Evolutionary conservation across 1,140 invertebrate species (phyloP).

Genomic region (Drosophila ficusphila): DNA sequence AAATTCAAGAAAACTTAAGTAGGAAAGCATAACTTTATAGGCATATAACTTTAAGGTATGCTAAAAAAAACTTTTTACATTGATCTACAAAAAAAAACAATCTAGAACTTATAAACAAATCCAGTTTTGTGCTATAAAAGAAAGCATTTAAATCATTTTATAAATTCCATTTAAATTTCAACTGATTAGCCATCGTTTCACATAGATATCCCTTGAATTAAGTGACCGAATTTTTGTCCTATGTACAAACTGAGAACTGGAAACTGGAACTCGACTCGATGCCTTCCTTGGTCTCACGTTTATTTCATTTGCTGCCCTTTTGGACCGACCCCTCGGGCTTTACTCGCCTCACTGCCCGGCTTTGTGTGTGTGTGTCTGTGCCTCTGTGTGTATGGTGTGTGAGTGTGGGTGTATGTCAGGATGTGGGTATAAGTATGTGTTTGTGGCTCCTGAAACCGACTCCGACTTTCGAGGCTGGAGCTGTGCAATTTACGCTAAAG

Average conservation of each 20-base stretch:
- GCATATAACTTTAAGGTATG: too few relatives aligned
- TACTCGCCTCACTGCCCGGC: constrained; percentile 59
- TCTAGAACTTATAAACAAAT: too few relatives aligned
- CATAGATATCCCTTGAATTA: too few relatives aligned
- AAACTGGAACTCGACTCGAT: constrained; percentile 38
- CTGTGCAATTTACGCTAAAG: constrained; percentile 77
- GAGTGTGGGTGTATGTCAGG: constrained; percentile 15
- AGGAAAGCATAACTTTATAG: too few relatives aligned
- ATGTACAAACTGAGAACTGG: constrained; percentile 36
- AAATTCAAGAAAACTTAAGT: too few relatives aligned
- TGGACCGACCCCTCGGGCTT: constrained; percentile 39
- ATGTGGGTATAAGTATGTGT: constrained; percentile 38
- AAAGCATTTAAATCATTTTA: too few relatives aligned
- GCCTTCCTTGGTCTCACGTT: constrained; percentile 57
- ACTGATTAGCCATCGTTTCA: too few relatives aligned
- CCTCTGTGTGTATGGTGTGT: constrained; percentile 17
- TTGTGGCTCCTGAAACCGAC: constrained; percentile 52
- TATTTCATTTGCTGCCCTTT: constrained; percentile 58
- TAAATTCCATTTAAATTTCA: neutral
- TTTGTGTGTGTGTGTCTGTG: constrained; percentile 65
- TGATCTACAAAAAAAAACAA: too few relatives aligned
- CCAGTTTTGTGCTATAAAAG: too few relatives aligned
- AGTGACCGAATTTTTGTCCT: neutral
- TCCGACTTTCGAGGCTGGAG: constrained; percentile 48
- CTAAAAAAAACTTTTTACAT: too few relatives aligned